phyloP scores from a whole-genome alignment of 1,140 invertebrate species.

The Mamestra configurata region DNA sequence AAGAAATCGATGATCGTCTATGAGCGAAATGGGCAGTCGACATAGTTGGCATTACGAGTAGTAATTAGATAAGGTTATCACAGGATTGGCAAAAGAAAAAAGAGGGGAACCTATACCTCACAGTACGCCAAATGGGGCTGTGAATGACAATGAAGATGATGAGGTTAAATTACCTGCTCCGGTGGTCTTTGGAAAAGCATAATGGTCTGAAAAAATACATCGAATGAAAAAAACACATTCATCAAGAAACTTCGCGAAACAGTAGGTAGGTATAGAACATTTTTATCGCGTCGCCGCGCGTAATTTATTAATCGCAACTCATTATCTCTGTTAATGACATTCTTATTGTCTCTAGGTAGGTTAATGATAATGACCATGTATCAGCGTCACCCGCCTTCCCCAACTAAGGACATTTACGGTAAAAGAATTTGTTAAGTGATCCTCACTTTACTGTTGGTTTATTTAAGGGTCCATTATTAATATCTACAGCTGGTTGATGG shows the following conservation, averaged over 20 bases:
- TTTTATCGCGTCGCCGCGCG: slow-evolving; percentile 28
- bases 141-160: too few relatives aligned
- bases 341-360: slow-evolving; percentile 54
- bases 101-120: too few relatives aligned
- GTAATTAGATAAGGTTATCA: too few relatives aligned
- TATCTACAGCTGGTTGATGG: too few relatives aligned
- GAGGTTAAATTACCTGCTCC: too few relatives aligned
- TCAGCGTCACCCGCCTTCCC: slow-evolving; percentile 13
- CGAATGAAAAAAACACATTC: neutral
- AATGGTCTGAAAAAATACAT: neutral
- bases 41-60: too few relatives aligned
- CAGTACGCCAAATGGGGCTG: too few relatives aligned
- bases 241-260: neutral
- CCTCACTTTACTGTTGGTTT: neutral
- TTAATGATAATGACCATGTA: slow-evolving; percentile 55
- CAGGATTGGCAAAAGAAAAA: too few relatives aligned
- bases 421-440: slow-evolving; percentile 10
- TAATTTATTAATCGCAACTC: slow-evolving; percentile 48
- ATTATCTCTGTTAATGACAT: slow-evolving; percentile 58
- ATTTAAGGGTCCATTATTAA: neutral
- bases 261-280: neutral
- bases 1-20: too few relatives aligned
- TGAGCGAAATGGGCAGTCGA: too few relatives aligned
- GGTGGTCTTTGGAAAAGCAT: too few relatives aligned
- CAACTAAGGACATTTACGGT: neutral